phyloP scores from a whole-genome alignment of 2,888 invertebrate species.

The Drosophila anomalata region DNA sequence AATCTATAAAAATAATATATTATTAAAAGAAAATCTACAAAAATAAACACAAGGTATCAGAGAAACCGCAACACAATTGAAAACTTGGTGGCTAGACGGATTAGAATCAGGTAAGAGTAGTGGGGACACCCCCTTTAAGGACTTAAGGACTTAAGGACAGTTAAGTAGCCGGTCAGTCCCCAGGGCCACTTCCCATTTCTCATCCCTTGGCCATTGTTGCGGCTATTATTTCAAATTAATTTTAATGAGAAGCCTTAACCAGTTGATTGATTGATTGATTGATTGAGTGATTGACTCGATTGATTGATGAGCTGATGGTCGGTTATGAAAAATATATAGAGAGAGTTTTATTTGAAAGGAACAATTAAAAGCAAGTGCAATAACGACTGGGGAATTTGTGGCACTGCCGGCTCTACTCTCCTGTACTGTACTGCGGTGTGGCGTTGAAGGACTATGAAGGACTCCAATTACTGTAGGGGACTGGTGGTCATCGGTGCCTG shows the following conservation, averaged over 20 bases:
- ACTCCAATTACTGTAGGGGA: not conserved
- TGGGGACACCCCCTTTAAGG: not conserved
- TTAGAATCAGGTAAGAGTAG: conserved; percentile 1
- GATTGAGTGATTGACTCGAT: conserved; percentile 1
- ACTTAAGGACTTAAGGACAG: not conserved
- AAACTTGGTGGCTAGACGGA: not conserved
- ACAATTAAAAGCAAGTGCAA: conserved; percentile 3
- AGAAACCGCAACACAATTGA: too few relatives aligned
- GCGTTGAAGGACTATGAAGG: not conserved
- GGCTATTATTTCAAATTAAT: conserved; percentile 63
- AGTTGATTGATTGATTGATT: conserved; percentile 9
- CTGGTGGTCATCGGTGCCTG: not conserved
- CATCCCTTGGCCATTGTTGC: conserved; percentile 9
- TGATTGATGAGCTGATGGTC: conserved; percentile 3
- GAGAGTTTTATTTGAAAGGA: not conserved
- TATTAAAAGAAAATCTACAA: too few relatives aligned
- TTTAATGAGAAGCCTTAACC: conserved; percentile 40
- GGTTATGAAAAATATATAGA: conserved; percentile 10
- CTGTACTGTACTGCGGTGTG: too few relatives aligned
- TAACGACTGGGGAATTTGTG: not conserved
- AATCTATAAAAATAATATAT: too few relatives aligned
- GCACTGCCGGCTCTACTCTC: not conserved
- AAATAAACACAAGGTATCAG: too few relatives aligned
- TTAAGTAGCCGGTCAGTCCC: not conserved
- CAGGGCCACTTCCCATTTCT: not conserved